Base-by-base conservation (phyloP, 1,140 invertebrate genomes). In the Drosophila melanica region DNA sequence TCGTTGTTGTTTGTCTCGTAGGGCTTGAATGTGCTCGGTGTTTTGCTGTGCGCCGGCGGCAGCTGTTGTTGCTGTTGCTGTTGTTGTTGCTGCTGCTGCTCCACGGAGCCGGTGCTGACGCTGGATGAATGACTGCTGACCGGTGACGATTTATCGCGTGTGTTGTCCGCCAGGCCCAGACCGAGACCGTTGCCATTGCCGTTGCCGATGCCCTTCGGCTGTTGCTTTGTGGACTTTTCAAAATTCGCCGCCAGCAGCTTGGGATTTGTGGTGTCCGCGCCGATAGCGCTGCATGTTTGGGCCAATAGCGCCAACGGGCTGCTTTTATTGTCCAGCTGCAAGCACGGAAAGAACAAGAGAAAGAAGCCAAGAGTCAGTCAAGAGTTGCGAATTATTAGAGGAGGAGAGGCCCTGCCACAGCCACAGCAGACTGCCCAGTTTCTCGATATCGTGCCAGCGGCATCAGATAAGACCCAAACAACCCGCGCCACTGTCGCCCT, bases 271-370 rank as follows among this genome's bases (percentile, higher is more conserved):
- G 86, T 95, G 92, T 98, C 98, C 12, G 97, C 96, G 63, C 98
- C 98, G 89, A 99, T 99, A 92, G 97, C 98, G 91, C 97, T 98
- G 94, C 98, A 99, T 42, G 98, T 98, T 92, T 98, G 97, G 23
- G 97, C 98, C 74, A 99, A 93, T 27, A 99, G 93, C 27, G 98
- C 98, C 90, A 99, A 93, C 11, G 98, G 98, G 93, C 97, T 98
- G 92, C 98, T 98, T 93, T 98, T 98, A 55, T 97, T 96, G 93
- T 98, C 97, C 94, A 98, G 94, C 97, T 98, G 95, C 64, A 96
- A 96, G 45, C 14, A 41, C 7, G 20, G 41, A 14, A 16, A 47
- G 41, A 60, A 27, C 23, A 27, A 27, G 27, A 27, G 27, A 6
- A 7, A 27, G 27, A 7, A 27, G 6, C 27, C 5, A 5, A 27